A percentile compares a stretch with the other conserved stretches of the same genome.
Evolutionary conservation across 1,140 invertebrate genomes (phyloP).

Genomic region (Platorchestia sp.): DNA sequence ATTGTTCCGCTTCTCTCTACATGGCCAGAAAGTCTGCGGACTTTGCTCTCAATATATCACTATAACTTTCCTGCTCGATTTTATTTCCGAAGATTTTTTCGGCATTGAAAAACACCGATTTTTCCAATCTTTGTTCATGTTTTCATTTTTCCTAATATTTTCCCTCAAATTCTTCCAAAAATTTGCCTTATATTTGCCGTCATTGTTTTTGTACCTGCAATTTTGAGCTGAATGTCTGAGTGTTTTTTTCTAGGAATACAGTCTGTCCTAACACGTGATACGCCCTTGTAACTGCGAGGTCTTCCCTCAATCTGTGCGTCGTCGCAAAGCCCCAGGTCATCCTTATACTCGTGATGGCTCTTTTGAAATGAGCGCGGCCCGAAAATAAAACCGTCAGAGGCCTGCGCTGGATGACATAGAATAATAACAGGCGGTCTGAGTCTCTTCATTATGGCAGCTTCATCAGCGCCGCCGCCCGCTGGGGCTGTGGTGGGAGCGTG

Average conservation of each 20-base stretch:
- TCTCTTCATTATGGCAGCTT: slow-evolving; percentile 10
- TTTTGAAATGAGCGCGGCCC: not conserved
- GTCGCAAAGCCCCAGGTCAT: not conserved
- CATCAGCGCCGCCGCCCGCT: not conserved
- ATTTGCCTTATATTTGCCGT: not conserved
- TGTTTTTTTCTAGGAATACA: not conserved
- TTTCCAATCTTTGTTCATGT: not conserved
- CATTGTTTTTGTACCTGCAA: not conserved
- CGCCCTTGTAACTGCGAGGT: not conserved
- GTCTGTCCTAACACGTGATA: not conserved
- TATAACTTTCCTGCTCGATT: too few species aligned
- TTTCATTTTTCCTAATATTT: not conserved
- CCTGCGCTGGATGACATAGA: slow-evolving; percentile 33
- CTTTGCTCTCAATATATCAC: too few species aligned
- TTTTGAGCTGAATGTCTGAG: not conserved
- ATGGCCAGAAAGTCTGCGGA: not conserved
- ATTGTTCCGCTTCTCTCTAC: not conserved
- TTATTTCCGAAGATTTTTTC: too few species aligned
- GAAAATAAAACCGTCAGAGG: not conserved
- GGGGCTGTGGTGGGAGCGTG: not conserved
- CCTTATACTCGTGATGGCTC: not conserved
- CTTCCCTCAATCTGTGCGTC: not conserved
- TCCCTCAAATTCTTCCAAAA: not conserved
- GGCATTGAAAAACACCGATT: not conserved
- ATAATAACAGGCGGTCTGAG: slow-evolving; percentile 5